Base-by-base conservation (phyloP, 2,113 vertebrate genomes). In the Lanius ludovicianus region DNA sequence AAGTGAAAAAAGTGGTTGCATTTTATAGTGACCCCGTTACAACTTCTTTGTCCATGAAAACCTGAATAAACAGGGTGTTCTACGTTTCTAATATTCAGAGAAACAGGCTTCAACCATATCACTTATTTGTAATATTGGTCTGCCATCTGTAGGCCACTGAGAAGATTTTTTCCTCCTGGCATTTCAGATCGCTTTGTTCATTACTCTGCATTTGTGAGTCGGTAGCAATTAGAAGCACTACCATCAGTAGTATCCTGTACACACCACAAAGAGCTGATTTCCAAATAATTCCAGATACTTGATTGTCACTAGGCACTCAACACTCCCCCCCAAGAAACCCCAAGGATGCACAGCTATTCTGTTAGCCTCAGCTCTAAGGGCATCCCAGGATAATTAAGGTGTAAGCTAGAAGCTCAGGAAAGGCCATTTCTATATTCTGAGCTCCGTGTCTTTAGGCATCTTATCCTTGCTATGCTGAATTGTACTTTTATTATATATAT, bases 111-210 rank as follows among this genome's bases (percentile, higher is more conserved):
- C 41, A 42, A 83, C 9, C 22, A 7, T 39, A 46, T 87, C 8
- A 44, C 30, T 89, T 87, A 92, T 96, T 85, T 96, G 35, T 82
- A 96, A 96, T 81, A 88, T 95, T 89, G 39, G 42, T 96, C 91
- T 98, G 95, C 96, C 96, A 95, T 76, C 97, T 97, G 96, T 97
- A 95, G 96, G 97, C 84, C 82, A 91, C 42, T 25, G 33, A 95
- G 89, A 74, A 97, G 97, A 97, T 25, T 70, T 77, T 77, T 91
- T 44, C 73, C 35, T 67, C 24, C 25, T 20, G n/a, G 70, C 37
- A 82, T 73, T 90, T 81, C 31, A 33, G 14, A 50, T 13, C 4
- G 8, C 65, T 75, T 59, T 65, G 22, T 91, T 82, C 18, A 3
- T 87, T 60, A 35, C 19, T 70, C 19, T 55, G 18, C 28, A 17